A percentile compares a stretch with the other conserved stretches of the same genome.
phyloP scores from a whole-genome alignment of 2,113 vertebrate genomes.

The Anoplopoma fimbria region DNA sequence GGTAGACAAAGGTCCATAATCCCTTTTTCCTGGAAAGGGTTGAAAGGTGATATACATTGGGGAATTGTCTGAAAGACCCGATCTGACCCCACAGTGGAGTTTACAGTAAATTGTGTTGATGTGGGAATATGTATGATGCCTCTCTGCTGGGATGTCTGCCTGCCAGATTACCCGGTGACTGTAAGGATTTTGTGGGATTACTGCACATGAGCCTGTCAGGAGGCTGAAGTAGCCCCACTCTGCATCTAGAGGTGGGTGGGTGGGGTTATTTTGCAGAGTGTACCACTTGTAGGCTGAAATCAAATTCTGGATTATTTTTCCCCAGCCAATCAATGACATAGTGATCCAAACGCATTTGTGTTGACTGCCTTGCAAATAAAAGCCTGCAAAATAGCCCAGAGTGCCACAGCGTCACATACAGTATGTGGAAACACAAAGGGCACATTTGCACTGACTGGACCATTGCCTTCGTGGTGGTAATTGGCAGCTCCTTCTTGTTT shows the following conservation, averaged over 20 bases:
- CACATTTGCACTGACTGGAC: constrained; percentile 9
- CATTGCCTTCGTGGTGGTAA: constrained; percentile 30
- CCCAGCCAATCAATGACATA: background rate
- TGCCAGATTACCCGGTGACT: constrained; percentile 70
- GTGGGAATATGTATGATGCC: constrained; percentile 15
- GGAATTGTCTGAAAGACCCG: background rate
- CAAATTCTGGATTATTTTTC: background rate
- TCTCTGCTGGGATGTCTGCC: constrained; percentile 46
- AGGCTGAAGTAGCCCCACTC: constrained; percentile 52
- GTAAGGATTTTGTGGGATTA: constrained; percentile 77
- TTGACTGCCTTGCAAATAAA: background rate
- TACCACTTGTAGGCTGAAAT: background rate
- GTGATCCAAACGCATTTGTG: background rate
- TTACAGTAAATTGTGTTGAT: constrained; percentile 22
- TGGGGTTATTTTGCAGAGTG: background rate
- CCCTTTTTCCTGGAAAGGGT: background rate
- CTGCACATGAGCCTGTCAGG: constrained; percentile 68
- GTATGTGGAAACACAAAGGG: constrained; percentile 26
- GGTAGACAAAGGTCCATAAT: background rate
- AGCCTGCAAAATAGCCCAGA: constrained; percentile 4
- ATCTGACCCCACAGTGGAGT: background rate
- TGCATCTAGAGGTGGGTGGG: background rate
- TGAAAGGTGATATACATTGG: background rate
- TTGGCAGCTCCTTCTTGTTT: constrained; percentile 50
- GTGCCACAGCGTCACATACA: background rate